Base-by-base conservation (phyloP, 2,113 vertebrate genomes). In the Pavo muticus region DNA sequence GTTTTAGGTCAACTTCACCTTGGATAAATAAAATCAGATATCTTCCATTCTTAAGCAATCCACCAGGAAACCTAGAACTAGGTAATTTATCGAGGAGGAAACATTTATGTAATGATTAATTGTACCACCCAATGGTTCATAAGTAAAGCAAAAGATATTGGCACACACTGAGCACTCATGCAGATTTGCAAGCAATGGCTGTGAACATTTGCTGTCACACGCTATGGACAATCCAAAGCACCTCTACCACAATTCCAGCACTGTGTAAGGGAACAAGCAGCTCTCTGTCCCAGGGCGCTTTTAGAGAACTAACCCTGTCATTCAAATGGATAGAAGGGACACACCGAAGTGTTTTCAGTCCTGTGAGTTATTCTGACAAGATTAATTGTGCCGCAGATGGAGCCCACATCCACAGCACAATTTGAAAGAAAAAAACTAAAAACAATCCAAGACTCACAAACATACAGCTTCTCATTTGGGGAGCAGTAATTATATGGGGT, bases 101-200 rank as follows among this genome's bases (percentile, higher is more conserved):
- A 3, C 29, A 21, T 6, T 14, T 15, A 15, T 19, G 47, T 52
- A 24, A 39, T 25, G 5, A 37, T 39, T 32, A 32, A 11, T 19
- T 37, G 14, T 39, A 11, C 25, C 37, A 37, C 14, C 6, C 4
- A 39, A 25, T 21, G 15, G 35, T 17, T 61, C 9, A n/a, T 11
- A 20, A 35, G 32, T 11, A 79, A 56, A 63, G 39, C 6, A 35
- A 40, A 12, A 0, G 1, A 24, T 35, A 24, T 27, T 14, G 40
- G 20, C 57, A 42, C 0, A 3, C 4, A 16, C 16, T 1, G 3
- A 69, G 39, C 3, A 2, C 48, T 57, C 6, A 1, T 6, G 3
- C 1, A 1, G 75, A 19, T 20, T 52, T 27, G 6, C 8, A 20
- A 20, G n/a, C 0, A 0, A 27, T 50, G 9, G 15, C 61, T 18